These are phyloP conservation scores for Petrocephalus microphthalmus DNA, from an alignment of 2,113 vertebrate species.

Conservation along the genomic window DNA sequence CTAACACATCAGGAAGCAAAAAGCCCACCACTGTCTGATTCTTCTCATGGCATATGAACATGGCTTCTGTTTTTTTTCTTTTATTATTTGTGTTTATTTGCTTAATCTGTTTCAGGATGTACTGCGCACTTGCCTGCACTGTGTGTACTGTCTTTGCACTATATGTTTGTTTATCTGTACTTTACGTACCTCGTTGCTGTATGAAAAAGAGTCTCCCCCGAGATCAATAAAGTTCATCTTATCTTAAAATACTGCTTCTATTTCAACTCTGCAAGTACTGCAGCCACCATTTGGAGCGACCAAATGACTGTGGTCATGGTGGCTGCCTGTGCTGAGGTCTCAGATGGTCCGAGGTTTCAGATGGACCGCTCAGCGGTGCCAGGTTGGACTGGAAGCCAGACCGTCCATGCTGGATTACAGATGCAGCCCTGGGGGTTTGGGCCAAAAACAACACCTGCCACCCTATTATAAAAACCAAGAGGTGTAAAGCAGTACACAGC, in stretches of 20 bases:
- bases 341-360: neutral
- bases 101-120: neutral
- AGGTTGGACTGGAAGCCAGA: neutral
- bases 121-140: neutral
- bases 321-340: neutral
- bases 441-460: neutral
- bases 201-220: neutral
- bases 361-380: neutral
- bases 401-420: neutral
- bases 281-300: neutral
- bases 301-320: neutral
- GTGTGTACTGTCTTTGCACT: neutral
- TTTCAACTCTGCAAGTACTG: neutral
- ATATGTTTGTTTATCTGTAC: neutral
- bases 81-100: neutral
- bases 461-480: neutral
- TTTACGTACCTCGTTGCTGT: neutral
- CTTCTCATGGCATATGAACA: neutral
- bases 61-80: neutral
- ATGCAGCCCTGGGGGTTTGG: neutral
- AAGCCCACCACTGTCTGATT: neutral
- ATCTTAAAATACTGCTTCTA: neutral
- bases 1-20: neutral
- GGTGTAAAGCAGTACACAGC: neutral
- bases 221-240: neutral